phyloP scores from a whole-genome alignment of 2,888 invertebrate species.

The Ernsta delagoae region DNA sequence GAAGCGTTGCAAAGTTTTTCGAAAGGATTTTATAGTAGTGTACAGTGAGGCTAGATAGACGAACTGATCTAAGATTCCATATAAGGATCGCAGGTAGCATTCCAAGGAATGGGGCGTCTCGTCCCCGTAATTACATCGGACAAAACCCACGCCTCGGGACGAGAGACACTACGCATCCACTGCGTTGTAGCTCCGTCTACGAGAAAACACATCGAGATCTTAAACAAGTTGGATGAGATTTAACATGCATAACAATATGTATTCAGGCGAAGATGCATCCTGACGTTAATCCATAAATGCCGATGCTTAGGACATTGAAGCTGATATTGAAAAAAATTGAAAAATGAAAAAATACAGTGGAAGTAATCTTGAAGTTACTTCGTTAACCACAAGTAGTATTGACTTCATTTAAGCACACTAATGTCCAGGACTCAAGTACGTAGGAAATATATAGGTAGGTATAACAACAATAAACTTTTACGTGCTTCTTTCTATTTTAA shows the following conservation, averaged over 20 bases:
- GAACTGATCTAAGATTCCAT: conserved; percentile 48
- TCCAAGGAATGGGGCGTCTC: conserved; percentile 49
- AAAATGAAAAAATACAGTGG: not conserved
- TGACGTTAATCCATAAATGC: not conserved
- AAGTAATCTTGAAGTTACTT: no score
- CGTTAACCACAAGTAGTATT: no score
- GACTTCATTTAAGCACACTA: no score
- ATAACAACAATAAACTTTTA: no score
- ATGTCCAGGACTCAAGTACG: no score
- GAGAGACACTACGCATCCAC: conserved; percentile 35
- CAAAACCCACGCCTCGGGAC: conserved; percentile 41
- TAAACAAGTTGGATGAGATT: conserved; percentile 26
- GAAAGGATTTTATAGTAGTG: conserved; percentile 40
- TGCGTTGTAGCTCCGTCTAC: conserved; percentile 7
- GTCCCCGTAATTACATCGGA: conserved; percentile 44
- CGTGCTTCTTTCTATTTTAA: no score
- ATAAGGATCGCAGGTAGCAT: conserved; percentile 61
- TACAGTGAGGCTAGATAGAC: conserved; percentile 41
- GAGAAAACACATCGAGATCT: conserved; percentile 20
- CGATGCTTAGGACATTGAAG: no score
- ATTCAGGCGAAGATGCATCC: not conserved
- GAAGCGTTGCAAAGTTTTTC: conserved; percentile 30
- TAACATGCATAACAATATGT: conserved; percentile 1
- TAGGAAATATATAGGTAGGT: no score
- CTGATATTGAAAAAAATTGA: no score